phyloP scores from a whole-genome alignment of 2,888 invertebrate species.

The Ommatoiulus sabulosus region DNA sequence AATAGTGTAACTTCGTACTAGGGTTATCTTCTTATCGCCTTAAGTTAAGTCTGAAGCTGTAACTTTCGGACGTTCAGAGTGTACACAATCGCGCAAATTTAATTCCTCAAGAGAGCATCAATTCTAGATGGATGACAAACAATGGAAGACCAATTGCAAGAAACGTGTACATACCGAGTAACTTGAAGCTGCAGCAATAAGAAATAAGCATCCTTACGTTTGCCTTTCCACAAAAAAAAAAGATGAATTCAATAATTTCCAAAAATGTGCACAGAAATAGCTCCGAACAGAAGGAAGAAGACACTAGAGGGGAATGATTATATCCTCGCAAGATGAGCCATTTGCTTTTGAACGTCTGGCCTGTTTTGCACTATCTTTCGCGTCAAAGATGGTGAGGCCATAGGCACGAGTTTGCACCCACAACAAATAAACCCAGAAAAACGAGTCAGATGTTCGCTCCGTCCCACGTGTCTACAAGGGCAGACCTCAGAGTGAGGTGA shows the following conservation, averaged over 20 bases:
- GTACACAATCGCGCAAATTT: no score
- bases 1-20: no score
- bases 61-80: background rate
- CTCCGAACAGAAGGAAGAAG: background rate
- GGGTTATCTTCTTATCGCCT: no score
- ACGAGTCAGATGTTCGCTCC: slow-evolving; percentile 27
- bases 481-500: slow-evolving; percentile 23
- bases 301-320: background rate
- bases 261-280: background rate
- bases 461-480: slow-evolving; percentile 45
- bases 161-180: background rate
- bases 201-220: background rate
- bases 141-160: background rate
- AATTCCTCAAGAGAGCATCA: background rate
- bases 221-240: background rate
- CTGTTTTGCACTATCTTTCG: background rate
- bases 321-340: background rate
- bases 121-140: background rate
- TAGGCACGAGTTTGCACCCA: slow-evolving; percentile 20
- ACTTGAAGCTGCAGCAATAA: background rate
- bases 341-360: background rate
- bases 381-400: background rate
- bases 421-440: slow-evolving; percentile 32
- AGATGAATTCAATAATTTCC: background rate
- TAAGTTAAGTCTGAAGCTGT: no score